Conservation (phyloP, 2,888 invertebrate species). For the Platycheirus albimanus region DNA sequence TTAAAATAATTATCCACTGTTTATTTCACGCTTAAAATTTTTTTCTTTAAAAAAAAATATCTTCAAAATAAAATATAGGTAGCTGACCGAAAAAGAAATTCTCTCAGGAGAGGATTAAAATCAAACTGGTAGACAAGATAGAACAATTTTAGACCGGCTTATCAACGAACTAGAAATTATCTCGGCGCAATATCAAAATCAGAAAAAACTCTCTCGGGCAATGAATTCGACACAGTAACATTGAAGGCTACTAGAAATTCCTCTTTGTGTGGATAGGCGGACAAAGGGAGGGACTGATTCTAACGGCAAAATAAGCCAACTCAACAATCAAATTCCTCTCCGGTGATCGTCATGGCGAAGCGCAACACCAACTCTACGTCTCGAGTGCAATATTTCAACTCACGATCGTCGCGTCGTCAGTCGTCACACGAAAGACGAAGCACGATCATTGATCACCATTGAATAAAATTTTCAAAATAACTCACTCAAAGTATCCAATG, state of each 20-base stretch:
- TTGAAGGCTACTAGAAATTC: not conserved
- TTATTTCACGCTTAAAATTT: no score
- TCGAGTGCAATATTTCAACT: conserved; percentile 59
- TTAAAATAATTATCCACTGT: no score
- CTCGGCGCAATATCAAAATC: conserved; percentile 55
- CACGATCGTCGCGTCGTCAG: conserved; percentile 32
- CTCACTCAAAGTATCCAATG: conserved; percentile 34
- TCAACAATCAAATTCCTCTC: conserved; percentile 54
- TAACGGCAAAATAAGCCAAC: conserved; percentile 44
- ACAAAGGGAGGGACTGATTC: not conserved
- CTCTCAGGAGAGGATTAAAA: no score
- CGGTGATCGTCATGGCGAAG: conserved; percentile 28
- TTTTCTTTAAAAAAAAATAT: no score
- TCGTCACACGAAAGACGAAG: no score
- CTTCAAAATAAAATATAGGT: no score
- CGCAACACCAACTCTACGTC: conserved; percentile 5
- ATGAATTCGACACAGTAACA: conserved; percentile 3
- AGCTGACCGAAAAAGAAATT: conserved; percentile 35
- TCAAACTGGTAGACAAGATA: no score
- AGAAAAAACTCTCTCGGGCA: conserved; percentile 23
- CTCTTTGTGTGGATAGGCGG: not conserved
- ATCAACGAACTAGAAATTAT: conserved; percentile 52
- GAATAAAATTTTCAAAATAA: conserved; percentile 46
- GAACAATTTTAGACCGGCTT: conserved; percentile 61
- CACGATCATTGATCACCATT: conserved; percentile 25